These are phyloP conservation scores for Bradysia coprophila DNA, from an alignment of 1,140 invertebrate species.

Conservation along the genomic window DNA sequence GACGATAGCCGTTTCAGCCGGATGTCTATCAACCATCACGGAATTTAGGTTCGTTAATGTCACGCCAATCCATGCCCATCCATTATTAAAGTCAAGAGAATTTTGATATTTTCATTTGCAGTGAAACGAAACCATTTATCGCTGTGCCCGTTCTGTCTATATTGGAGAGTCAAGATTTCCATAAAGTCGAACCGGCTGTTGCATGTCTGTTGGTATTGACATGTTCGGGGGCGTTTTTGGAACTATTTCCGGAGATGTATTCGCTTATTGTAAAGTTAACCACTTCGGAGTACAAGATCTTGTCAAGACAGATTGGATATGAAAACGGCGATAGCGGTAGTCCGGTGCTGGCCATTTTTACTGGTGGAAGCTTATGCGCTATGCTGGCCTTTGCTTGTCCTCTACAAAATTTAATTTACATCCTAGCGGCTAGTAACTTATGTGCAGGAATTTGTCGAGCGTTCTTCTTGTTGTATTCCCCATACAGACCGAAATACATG, in stretches of 20 bases:
- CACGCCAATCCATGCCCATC: no score
- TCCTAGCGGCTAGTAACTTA: slow-evolving; percentile 18
- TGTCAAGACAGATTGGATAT: slow-evolving; percentile 40
- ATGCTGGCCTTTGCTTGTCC: slow-evolving; percentile 47
- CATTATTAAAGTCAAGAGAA: neutral
- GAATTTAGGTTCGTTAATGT: slow-evolving; percentile 13
- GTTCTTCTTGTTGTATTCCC: slow-evolving; percentile 17
- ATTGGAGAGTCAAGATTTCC: slow-evolving; percentile 35
- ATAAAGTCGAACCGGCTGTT: slow-evolving; percentile 37
- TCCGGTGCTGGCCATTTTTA: slow-evolving; percentile 43
- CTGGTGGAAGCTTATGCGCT: slow-evolving; percentile 39
- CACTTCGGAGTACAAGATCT: slow-evolving; percentile 40
- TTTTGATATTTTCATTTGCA: neutral
- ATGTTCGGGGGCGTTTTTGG: slow-evolving; percentile 35
- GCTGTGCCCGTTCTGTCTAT: slow-evolving; percentile 38
- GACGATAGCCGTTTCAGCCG: slow-evolving; percentile 13
- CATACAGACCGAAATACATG: slow-evolving; percentile 16
- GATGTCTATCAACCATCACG: slow-evolving; percentile 17
- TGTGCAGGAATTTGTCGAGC: slow-evolving; percentile 12
- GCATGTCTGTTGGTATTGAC: slow-evolving; percentile 37
- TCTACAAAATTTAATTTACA: slow-evolving; percentile 22
- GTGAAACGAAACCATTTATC: slow-evolving; percentile 27
- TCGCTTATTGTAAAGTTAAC: slow-evolving; percentile 33
- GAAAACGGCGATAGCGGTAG: slow-evolving; percentile 41
- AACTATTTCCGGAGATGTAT: slow-evolving; percentile 38